These are phyloP conservation scores for Microctenopoma lineatum DNA, from an alignment of 2,797 vertebrate species.

Conservation along the genomic window DNA sequence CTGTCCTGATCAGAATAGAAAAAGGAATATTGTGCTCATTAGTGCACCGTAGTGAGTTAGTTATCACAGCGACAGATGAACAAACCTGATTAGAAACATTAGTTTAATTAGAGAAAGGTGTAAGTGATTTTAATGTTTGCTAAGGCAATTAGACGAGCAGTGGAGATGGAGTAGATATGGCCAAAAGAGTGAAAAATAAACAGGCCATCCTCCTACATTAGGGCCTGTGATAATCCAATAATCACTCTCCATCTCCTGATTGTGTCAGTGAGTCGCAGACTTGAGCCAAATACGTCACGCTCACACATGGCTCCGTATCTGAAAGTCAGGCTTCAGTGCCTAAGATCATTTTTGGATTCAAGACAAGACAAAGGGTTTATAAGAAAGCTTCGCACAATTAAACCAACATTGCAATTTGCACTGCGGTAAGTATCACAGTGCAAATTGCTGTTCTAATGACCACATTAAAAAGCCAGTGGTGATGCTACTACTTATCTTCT, in stretches of 20 bases:
- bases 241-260: slow-evolving; percentile 59
- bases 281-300: slow-evolving; percentile 7
- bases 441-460: background rate
- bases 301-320: slow-evolving; percentile 23
- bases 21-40: slow-evolving; percentile 53
- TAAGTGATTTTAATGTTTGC: slow-evolving; percentile 67
- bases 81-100: slow-evolving; percentile 71
- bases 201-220: slow-evolving; percentile 41
- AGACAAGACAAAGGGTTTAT: slow-evolving; percentile 13
- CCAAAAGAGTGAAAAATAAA: slow-evolving; percentile 47
- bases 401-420: background rate
- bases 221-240: slow-evolving; percentile 60
- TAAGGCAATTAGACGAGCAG: slow-evolving; percentile 60
- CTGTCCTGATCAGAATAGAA: slow-evolving; percentile 57
- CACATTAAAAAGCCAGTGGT: too few species aligned
- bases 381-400: slow-evolving; percentile 2
- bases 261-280: slow-evolving; percentile 34
- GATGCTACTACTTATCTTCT: background rate
- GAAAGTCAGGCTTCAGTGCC: slow-evolving; percentile 28
- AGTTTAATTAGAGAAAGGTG: slow-evolving; percentile 69
- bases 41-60: slow-evolving; percentile 33
- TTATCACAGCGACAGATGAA: slow-evolving; percentile 58
- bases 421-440: too few species aligned
- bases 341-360: slow-evolving; percentile 12
- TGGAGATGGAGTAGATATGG: slow-evolving; percentile 42